Percentiles rank a stretch among this genome's conserved stretches.
Evolutionary conservation across 2,797 vertebrate species (phyloP).

Genomic region (Tympanoctomys barrerae): DNA sequence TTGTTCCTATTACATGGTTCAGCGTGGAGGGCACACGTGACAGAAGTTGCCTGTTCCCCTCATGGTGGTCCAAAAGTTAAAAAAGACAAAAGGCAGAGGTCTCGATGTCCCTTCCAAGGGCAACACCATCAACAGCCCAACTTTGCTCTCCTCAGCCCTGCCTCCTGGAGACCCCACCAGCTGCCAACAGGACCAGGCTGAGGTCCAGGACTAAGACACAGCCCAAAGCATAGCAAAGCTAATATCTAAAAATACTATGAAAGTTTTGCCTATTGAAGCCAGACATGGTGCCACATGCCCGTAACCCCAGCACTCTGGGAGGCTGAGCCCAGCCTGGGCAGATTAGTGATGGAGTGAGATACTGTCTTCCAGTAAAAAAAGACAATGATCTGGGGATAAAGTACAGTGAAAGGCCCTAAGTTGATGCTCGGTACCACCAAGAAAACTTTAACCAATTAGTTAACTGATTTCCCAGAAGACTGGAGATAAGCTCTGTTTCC

Average conservation of each 20-base stretch:
- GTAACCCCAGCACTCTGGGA: not conserved
- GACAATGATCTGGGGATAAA: not conserved
- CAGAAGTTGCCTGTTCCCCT: not conserved
- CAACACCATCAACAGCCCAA: not conserved
- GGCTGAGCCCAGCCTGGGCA: not conserved
- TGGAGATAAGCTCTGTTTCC: slow-evolving; percentile 6
- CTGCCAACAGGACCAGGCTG: not conserved
- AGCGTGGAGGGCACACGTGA: not conserved
- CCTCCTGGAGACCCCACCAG: not conserved
- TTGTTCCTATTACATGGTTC: not conserved
- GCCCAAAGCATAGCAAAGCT: not conserved
- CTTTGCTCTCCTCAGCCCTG: not conserved
- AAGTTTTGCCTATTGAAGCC: not conserved
- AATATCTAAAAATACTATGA: slow-evolving; percentile 9
- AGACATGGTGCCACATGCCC: not conserved
- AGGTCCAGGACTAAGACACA: too few species aligned
- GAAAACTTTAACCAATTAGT: not conserved
- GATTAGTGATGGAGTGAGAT: not conserved
- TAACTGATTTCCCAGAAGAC: not conserved
- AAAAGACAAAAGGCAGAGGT: not conserved
- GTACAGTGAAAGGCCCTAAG: not conserved
- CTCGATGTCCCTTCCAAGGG: not conserved
- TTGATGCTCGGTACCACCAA: not conserved
- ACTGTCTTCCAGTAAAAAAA: not conserved
- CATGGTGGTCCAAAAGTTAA: too few species aligned